A percentile compares a stretch with the other conserved stretches of the same genome.
Conservation (phyloP, 2,888 invertebrate genomes). For the Norana najaformis region DNA sequence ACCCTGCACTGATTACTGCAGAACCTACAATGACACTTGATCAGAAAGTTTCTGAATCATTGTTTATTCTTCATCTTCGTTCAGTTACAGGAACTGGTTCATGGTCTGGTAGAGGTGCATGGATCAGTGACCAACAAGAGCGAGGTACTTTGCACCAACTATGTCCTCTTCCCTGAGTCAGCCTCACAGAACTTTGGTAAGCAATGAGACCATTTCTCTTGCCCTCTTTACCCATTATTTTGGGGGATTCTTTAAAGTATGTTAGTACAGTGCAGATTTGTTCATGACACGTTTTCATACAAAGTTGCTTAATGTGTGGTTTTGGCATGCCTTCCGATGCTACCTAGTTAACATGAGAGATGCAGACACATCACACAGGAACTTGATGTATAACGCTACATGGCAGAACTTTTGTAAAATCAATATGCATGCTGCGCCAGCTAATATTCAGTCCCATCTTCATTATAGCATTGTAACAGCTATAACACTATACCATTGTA, state of each 20-base stretch:
- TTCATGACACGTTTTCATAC: not conserved
- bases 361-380: too few species aligned
- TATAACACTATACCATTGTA: too few species aligned
- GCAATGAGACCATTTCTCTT: not conserved
- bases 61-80: not conserved
- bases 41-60: not conserved
- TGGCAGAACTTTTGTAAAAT: too few species aligned
- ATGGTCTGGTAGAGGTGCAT: slow-evolving; percentile 33
- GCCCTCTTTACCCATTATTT: not conserved
- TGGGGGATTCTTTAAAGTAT: too few species aligned
- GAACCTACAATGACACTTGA: not conserved
- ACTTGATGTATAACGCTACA: too few species aligned
- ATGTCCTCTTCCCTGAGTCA: slow-evolving; percentile 22
- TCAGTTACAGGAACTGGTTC: slow-evolving; percentile 29
- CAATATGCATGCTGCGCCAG: too few species aligned
- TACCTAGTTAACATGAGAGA: too few species aligned
- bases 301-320: not conserved
- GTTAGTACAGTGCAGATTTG: too few species aligned
- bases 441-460: too few species aligned
- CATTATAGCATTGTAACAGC: too few species aligned
- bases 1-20: not conserved
- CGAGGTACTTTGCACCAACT: slow-evolving; percentile 30
- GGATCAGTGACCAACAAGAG: slow-evolving; percentile 26
- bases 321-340: too few species aligned
- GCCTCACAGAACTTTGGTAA: slow-evolving; percentile 31